Base-by-base conservation (phyloP, 2,888 invertebrate genomes). In the Spilarctia lutea region DNA sequence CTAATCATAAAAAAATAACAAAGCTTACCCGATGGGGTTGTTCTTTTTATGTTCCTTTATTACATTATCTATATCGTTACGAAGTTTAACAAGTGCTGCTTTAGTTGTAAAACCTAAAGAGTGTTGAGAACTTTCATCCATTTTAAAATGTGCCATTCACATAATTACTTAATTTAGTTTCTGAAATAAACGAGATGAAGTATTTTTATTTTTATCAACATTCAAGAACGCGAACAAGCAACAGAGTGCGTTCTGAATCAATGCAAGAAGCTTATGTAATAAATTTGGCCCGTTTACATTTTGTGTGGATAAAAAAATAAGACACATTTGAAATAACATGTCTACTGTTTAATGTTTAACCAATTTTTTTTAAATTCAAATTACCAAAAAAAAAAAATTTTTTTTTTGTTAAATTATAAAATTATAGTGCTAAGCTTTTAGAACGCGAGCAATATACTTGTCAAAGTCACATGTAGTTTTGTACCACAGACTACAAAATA, bases 51-150 rank as follows among this genome's bases (percentile, higher is more conserved):
- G 97, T 78, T 97, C 97, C 68, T 96, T 92, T 75, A 98, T 93
- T 76, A 97, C 96, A 79, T 92, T 91, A 81, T 96, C 96, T 82
- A 98, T 97, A 89, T 98, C 98, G 84, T 97, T 96, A 85, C 97
- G 96, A 77, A 98, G 95, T 87, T 96, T 97, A 80, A 96, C 94
- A 75, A 98, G 91, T 39, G 98, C 98, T 78, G 97, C 96, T 87
- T 95, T 95, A 20, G 98, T 98, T 67, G 97, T 96, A 83, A 97
- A 94, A 35, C 98, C 98, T 72, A 94, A 81, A 76, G 88, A 89
- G 73, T 92, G 89, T 79, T 91, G 89, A 81, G 86, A 91, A 82
- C 83, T 89, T 78, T 91, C 90, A 86, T 92, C 93, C 94, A 94
- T 94, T 81, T 73, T 92, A 70, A 79, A 56, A 45, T 77, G 69